Evolutionary conservation across 1,140 invertebrate genomes (phyloP).

Genomic region (Daktulosphaira vitifoliae): DNA sequence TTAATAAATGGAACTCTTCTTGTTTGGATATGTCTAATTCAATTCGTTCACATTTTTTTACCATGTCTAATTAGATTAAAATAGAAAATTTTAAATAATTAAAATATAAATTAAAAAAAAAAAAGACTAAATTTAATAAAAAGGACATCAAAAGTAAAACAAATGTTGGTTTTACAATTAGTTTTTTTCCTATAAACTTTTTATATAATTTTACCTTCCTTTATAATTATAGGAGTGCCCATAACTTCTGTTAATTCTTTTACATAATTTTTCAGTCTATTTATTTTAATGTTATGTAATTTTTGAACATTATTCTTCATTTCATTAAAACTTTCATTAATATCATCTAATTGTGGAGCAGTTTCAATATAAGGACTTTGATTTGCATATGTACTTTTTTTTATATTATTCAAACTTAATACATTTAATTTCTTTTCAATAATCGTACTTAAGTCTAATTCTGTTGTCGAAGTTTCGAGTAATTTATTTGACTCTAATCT

Average conservation of each 20-base stretch:
- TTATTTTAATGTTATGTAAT: not conserved
- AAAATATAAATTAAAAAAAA: not conserved
- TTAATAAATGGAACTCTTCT: slow-evolving; percentile 46
- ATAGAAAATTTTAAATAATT: not conserved
- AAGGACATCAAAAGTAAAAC: slow-evolving; percentile 11
- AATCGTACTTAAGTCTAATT: no score
- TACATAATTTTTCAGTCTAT: slow-evolving; percentile 1
- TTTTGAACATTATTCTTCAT: slow-evolving; percentile 18
- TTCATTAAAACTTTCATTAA: not conserved
- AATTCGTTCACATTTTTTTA: slow-evolving; percentile 51
- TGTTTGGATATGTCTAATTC: slow-evolving; percentile 47
- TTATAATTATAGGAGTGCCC: not conserved
- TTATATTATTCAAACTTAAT: no score
- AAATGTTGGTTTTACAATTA: no score
- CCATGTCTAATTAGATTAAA: slow-evolving; percentile 46
- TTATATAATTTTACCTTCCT: slow-evolving; percentile 15
- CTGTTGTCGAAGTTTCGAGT: no score
- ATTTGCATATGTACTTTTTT: no score
- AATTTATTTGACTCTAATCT: no score
- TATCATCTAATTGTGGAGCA: not conserved
- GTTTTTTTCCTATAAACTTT: no score
- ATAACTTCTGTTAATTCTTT: not conserved
- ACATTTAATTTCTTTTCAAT: no score
- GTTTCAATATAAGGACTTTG: no score
- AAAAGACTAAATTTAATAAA: no score